Percentiles rank a stretch among this genome's conserved stretches.
phyloP scores from a whole-genome alignment of 2,797 vertebrate genomes.

The Spatula versicolor region DNA sequence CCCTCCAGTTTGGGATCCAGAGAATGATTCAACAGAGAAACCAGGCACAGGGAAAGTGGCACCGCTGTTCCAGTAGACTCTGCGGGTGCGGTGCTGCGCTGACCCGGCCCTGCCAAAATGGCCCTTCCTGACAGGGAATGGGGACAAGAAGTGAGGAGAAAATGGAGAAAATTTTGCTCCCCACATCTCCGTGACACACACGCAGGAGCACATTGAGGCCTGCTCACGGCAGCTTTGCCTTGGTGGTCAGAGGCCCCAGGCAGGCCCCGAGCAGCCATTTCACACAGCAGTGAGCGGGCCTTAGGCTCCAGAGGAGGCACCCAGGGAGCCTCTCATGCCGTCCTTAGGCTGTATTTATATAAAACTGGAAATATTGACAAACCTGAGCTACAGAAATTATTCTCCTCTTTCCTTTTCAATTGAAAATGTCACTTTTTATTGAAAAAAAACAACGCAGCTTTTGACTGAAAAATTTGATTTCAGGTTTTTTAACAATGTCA shows the following conservation, averaged over 20 bases:
- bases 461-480: neutral
- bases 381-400: neutral
- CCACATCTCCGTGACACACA: neutral
- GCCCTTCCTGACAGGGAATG: constrained; percentile 75
- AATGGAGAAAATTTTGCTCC: neutral
- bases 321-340: neutral
- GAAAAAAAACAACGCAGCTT: neutral
- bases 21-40: neutral
- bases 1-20: neutral
- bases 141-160: constrained; percentile 41
- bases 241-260: neutral
- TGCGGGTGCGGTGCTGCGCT: constrained; percentile 55
- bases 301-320: neutral
- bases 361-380: neutral
- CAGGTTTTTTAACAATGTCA: neutral
- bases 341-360: neutral
- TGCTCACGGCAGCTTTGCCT: accelerated
- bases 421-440: neutral
- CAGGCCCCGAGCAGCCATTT: neutral
- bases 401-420: neutral
- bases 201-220: neutral
- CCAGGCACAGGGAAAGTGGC: neutral
- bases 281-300: neutral
- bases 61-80: constrained; percentile 61
- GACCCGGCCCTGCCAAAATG: constrained; percentile 68